phyloP scores from a whole-genome alignment of 2,797 vertebrate species.

The Cuculus canorus region DNA sequence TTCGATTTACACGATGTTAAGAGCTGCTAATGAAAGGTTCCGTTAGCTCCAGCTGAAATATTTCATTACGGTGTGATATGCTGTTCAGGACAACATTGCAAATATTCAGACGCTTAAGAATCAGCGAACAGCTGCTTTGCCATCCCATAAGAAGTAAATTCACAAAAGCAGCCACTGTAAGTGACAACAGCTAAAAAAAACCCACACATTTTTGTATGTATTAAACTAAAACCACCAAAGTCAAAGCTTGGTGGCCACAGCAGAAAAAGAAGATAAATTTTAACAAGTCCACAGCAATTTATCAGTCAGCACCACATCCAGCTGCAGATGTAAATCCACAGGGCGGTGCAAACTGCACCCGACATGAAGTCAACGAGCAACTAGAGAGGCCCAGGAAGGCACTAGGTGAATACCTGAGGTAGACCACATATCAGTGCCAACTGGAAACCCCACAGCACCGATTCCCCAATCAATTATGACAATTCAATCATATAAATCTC shows the following conservation, averaged over 20 bases:
- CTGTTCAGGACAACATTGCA: neutral
- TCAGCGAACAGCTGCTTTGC: neutral
- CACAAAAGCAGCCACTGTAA: neutral
- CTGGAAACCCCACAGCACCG: neutral
- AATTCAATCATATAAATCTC: neutral
- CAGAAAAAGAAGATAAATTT: neutral
- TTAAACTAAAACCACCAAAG: neutral
- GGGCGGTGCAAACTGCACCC: neutral
- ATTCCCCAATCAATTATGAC: neutral
- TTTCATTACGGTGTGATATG: neutral
- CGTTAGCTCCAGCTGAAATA: neutral
- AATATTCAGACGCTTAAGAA: neutral
- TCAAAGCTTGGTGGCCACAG: neutral
- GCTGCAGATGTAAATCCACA: neutral
- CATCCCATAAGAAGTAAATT: neutral
- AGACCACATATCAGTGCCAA: neutral
- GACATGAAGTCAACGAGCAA: rapidly evolving
- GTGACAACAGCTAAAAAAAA: neutral
- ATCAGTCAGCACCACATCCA: neutral
- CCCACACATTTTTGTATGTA: neutral
- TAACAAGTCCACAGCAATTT: neutral
- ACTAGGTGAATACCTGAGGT: rapidly evolving
- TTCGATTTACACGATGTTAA: neutral
- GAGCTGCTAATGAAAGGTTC: neutral
- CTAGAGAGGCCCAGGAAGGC: neutral